Percentiles rank a stretch among this genome's conserved stretches.
phyloP scores from a whole-genome alignment of 2,888 invertebrate genomes.

The Nomada hirtipes region DNA sequence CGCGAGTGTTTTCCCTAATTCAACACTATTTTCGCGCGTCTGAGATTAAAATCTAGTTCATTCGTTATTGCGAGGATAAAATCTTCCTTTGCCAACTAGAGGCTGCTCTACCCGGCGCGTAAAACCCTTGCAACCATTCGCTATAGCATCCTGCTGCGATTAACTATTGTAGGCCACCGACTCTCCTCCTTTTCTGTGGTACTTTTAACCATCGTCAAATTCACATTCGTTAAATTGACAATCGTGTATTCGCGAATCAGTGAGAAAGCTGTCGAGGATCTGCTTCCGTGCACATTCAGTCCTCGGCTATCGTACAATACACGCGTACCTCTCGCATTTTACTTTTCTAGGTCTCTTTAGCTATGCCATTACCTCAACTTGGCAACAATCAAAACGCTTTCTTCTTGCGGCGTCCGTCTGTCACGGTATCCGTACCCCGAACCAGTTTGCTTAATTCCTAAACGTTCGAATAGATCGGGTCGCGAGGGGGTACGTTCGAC shows the following conservation, averaged over 20 bases:
- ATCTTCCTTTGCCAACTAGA: no score
- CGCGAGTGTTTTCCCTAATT: conserved; percentile 33
- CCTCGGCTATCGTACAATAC: conserved; percentile 71
- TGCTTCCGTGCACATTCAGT: conserved; percentile 83
- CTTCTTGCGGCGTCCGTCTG: conserved; percentile 33
- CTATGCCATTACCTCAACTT: conserved; percentile 51
- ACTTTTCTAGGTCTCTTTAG: conserved; percentile 76
- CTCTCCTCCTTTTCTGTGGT: background rate
- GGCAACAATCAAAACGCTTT: conserved; percentile 57
- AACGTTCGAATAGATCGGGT: no score
- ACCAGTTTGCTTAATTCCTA: background rate
- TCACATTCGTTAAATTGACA: conserved; percentile 15
- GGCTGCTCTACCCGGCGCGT: no score
- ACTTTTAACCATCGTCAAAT: background rate
- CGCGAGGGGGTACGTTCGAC: no score
- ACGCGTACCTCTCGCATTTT: conserved; percentile 79
- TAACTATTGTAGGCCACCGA: no score
- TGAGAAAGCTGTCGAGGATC: conserved; percentile 82
- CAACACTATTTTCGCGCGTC: background rate
- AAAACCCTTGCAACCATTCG: no score
- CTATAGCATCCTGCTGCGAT: no score
- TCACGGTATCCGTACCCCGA: background rate
- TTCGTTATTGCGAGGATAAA: no score
- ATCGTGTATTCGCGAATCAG: conserved; percentile 48
- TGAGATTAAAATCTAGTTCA: no score